Percentiles rank a stretch among this genome's conserved stretches.
phyloP scores from a whole-genome alignment of 2,888 invertebrate species.

The Mactromeris polynyma region DNA sequence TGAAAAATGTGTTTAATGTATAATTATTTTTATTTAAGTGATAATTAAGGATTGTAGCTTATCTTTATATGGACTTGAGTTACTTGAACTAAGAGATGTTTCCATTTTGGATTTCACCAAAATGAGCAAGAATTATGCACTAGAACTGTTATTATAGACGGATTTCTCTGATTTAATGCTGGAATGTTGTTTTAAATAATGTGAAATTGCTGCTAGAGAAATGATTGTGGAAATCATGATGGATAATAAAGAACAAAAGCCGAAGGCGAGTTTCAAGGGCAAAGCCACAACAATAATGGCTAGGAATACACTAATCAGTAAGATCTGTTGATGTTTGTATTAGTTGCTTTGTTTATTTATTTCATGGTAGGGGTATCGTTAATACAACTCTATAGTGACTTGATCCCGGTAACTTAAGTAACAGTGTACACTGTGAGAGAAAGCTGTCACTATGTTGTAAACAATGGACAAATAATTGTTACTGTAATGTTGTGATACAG shows the following conservation, averaged over 20 bases:
- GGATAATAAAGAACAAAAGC: not conserved
- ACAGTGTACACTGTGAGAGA: too few species aligned
- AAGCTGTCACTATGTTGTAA: too few species aligned
- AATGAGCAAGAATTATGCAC: not conserved
- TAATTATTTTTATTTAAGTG: not conserved
- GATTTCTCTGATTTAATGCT: not conserved
- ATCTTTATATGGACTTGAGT: not conserved
- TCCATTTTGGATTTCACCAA: not conserved
- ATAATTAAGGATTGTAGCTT: not conserved
- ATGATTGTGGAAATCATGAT: not conserved
- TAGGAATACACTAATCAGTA: slow-evolving; percentile 15
- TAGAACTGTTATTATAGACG: not conserved
- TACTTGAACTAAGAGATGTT: not conserved
- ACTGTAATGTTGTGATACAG: too few species aligned
- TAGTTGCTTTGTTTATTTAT: too few species aligned
- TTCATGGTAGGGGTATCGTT: too few species aligned
- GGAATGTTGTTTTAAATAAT: slow-evolving; percentile 8
- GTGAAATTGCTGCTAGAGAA: not conserved
- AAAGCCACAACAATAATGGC: slow-evolving; percentile 10
- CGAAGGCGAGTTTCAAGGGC: not conserved
- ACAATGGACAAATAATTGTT: too few species aligned
- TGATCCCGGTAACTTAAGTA: too few species aligned
- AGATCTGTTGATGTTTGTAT: not conserved
- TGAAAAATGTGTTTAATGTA: not conserved
- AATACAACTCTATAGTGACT: too few species aligned